These are phyloP conservation scores for Opisthocomus hoazin DNA, from an alignment of 2,113 vertebrate species.

Conservation along the genomic window DNA sequence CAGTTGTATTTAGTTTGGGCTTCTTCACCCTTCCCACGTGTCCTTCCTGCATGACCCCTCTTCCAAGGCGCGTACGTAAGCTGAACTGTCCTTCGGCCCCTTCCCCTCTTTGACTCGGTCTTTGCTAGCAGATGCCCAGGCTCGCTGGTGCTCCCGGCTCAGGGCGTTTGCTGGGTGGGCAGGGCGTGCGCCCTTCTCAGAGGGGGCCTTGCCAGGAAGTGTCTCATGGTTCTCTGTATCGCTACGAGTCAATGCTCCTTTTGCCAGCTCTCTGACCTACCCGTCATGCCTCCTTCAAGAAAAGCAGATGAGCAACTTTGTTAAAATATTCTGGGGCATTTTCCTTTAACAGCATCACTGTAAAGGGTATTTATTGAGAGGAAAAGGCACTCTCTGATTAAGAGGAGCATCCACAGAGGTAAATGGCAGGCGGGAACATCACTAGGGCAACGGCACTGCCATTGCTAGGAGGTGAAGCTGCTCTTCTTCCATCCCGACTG, in stretches of 20 bases:
- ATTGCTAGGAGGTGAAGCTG: background rate
- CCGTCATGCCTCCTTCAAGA: background rate
- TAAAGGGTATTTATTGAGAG: background rate
- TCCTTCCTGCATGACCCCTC: background rate
- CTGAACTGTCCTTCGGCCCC: background rate
- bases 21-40: fast-evolving
- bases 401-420: background rate
- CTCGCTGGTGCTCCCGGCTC: background rate
- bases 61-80: background rate
- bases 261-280: background rate
- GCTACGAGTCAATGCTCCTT: background rate
- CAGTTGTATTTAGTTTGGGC: background rate
- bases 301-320: background rate
- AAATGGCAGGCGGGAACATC: background rate
- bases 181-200: background rate
- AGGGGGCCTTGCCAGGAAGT: background rate
- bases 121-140: background rate
- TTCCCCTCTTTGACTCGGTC: background rate
- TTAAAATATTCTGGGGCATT: background rate
- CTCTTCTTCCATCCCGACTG: fast-evolving
- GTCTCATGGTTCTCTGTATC: background rate
- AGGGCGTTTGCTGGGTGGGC: background rate
- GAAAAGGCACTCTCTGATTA: background rate
- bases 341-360: background rate
- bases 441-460: background rate